Conservation (phyloP, 2,113 vertebrate genomes). For the Mixornis gularis region DNA sequence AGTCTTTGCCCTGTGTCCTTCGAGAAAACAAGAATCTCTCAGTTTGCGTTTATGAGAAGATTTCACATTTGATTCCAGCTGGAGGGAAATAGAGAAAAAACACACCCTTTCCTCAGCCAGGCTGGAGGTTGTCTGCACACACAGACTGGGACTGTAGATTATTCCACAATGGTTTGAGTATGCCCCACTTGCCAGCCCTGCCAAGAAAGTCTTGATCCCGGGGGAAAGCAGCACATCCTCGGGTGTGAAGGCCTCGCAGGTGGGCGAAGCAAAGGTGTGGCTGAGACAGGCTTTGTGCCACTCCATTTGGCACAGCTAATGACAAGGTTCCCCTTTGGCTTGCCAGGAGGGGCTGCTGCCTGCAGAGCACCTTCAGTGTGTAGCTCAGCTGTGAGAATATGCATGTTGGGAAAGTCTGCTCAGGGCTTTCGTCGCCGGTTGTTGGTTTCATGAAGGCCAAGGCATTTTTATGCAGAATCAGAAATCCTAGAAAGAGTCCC, state of each 20-base stretch:
- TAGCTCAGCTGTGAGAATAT: not conserved
- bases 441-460: not conserved
- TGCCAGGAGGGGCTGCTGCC: not conserved
- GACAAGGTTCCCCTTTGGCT: not conserved
- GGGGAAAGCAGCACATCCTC: not conserved
- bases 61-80: conserved; percentile 60
- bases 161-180: not conserved
- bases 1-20: conserved; percentile 53
- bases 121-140: not conserved
- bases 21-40: conserved; percentile 72
- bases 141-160: not conserved
- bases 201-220: not conserved
- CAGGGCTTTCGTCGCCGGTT: rapidly evolving
- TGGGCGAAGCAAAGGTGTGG: not conserved
- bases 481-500: conserved; percentile 21
- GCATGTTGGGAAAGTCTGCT: not conserved
- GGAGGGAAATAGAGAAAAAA: conserved; percentile 43
- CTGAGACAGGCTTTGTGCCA: not conserved
- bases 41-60: conserved; percentile 66
- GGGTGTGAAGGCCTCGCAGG: not conserved
- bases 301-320: not conserved
- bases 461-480: not conserved
- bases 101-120: conserved; percentile 5
- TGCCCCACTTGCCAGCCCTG: not conserved
- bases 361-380: not conserved